Evolutionary conservation across 2,888 invertebrate species (phyloP).

Genomic region (Cataglyphis altisquamis): DNA sequence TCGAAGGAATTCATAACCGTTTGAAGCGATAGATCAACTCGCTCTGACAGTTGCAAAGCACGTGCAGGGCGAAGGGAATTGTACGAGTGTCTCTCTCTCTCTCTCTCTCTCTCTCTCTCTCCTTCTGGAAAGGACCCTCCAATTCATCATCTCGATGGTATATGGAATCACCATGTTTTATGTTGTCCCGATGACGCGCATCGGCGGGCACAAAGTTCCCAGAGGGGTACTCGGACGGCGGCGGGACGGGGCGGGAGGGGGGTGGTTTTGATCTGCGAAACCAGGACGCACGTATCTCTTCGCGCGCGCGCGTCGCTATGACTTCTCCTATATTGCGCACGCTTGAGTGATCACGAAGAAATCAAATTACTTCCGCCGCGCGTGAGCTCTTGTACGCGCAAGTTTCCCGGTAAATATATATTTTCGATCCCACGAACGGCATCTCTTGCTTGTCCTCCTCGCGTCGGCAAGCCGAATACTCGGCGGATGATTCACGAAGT

Average conservation of each 20-base stretch:
- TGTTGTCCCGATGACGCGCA: conserved; percentile 50
- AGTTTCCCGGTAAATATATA: conserved; percentile 40
- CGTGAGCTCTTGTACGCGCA: conserved; percentile 30
- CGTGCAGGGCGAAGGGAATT: conserved; percentile 26
- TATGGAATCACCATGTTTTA: conserved; percentile 30
- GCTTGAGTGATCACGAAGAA: conserved; percentile 70
- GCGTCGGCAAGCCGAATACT: conserved; percentile 13
- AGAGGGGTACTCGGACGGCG: conserved; percentile 1
- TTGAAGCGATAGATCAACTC: conserved; percentile 31
- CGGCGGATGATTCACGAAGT: conserved; percentile 43
- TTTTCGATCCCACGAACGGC: conserved; percentile 15
- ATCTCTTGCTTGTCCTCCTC: background rate
- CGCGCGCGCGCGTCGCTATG: conserved; percentile 15
- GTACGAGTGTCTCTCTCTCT: background rate
- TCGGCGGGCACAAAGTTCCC: conserved; percentile 33
- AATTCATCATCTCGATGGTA: conserved; percentile 42
- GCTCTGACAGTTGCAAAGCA: conserved; percentile 43
- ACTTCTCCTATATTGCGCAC: conserved; percentile 73
- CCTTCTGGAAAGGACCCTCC: conserved; percentile 22
- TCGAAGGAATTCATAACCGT: conserved; percentile 32
- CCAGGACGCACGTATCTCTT: conserved; percentile 20
- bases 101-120: background rate
- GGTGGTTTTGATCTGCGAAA: too few relatives aligned
- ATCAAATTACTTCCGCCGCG: conserved; percentile 53
- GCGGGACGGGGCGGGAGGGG: background rate